Conservation (phyloP, 1,140 invertebrate species). For the Theocolax elegans region DNA sequence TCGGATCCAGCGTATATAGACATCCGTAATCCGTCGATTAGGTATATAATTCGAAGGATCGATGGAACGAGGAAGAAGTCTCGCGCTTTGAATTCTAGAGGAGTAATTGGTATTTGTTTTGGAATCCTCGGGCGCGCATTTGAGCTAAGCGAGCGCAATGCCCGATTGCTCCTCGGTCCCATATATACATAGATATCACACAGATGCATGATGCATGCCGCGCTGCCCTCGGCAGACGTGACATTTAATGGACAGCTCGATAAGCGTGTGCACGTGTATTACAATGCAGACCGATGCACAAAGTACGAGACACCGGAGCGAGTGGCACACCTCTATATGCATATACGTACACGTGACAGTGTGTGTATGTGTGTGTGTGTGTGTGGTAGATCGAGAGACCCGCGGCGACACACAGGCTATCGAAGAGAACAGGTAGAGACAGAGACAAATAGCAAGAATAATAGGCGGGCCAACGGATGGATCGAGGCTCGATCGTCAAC, state of each 20-base stretch:
- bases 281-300: background rate
- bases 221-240: constrained; percentile 24
- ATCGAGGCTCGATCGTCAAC: background rate
- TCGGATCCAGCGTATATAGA: too few relatives aligned
- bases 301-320: background rate
- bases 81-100: too few relatives aligned
- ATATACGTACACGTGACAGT: too few relatives aligned
- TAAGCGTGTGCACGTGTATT: constrained; percentile 22
- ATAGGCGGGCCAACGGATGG: background rate
- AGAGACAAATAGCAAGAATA: constrained; percentile 29
- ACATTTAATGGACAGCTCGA: constrained; percentile 40
- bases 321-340: too few relatives aligned
- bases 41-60: too few relatives aligned
- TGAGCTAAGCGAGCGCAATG: constrained; percentile 3
- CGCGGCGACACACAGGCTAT: background rate
- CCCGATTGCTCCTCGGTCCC: constrained; percentile 21
- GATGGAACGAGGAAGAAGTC: too few relatives aligned
- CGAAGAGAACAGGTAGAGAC: constrained; percentile 1
- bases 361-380: too few relatives aligned
- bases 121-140: constrained; percentile 18
- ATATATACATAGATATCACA: constrained; percentile 3
- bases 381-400: too few relatives aligned
- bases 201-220: constrained; percentile 23
- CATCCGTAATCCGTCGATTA: too few relatives aligned
- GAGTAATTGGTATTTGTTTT: constrained; percentile 29